A percentile compares a stretch with the other conserved stretches of the same genome.
phyloP scores from a whole-genome alignment of 2,888 invertebrate genomes.

The Allophyes oxyacanthae region DNA sequence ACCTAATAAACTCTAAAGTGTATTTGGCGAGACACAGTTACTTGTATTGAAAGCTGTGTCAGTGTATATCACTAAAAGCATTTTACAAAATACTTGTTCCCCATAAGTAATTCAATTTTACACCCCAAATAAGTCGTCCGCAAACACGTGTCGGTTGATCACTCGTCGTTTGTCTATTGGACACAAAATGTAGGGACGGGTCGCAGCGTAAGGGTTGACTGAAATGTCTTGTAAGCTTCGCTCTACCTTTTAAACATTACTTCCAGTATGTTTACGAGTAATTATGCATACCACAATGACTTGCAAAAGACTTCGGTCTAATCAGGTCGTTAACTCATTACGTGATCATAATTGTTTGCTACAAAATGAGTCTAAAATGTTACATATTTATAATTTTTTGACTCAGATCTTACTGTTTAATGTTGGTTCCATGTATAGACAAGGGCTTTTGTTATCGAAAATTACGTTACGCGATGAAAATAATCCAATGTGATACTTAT shows the following conservation, averaged over 20 bases:
- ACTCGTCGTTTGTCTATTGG: slow-evolving; percentile 62
- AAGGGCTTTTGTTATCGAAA: slow-evolving; percentile 18
- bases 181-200: slow-evolving; percentile 53
- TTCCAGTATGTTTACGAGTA: slow-evolving; percentile 74
- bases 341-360: slow-evolving; percentile 18
- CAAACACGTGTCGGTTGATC: slow-evolving; percentile 69
- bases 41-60: slow-evolving; percentile 46
- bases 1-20: neutral
- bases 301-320: slow-evolving; percentile 44
- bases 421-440: too few species aligned
- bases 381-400: neutral
- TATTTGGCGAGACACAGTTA: slow-evolving; percentile 7
- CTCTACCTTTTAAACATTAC: slow-evolving; percentile 75
- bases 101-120: slow-evolving; percentile 77
- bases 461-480: slow-evolving; percentile 33
- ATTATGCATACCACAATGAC: slow-evolving; percentile 74
- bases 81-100: slow-evolving; percentile 73
- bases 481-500: slow-evolving; percentile 53
- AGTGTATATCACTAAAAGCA: slow-evolving; percentile 66
- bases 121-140: slow-evolving; percentile 74
- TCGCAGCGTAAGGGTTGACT: slow-evolving; percentile 66
- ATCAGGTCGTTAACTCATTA: slow-evolving; percentile 40
- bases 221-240: slow-evolving; percentile 67
- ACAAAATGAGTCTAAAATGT: slow-evolving; percentile 19
- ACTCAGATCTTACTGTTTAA: too few species aligned